Conservation (phyloP, 2,888 invertebrate species). For the Limnephilus lunatus region DNA sequence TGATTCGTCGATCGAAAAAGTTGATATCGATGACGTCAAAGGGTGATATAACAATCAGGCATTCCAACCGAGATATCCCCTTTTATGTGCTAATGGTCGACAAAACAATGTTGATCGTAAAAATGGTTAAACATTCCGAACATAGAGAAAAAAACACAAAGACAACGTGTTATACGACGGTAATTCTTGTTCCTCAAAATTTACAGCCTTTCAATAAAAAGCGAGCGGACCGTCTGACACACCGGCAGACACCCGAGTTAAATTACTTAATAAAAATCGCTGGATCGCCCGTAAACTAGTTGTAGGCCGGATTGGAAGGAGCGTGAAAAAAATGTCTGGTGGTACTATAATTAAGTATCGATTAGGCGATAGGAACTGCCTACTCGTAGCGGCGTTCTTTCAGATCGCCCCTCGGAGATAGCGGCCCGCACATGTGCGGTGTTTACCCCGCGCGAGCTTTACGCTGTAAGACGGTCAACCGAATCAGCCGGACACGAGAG, state of each 20-base stretch:
- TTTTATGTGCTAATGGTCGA: conserved; percentile 34
- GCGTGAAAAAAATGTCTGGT: conserved; percentile 55
- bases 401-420: conserved; percentile 55
- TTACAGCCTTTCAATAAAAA: conserved; percentile 55
- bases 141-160: conserved; percentile 40
- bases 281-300: conserved; percentile 62
- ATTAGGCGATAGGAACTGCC: conserved; percentile 58
- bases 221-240: conserved; percentile 20
- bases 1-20: background rate
- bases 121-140: conserved; percentile 47
- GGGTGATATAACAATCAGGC: conserved; percentile 14
- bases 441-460: conserved; percentile 31
- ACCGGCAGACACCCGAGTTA: conserved; percentile 40
- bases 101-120: conserved; percentile 53
- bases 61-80: conserved; percentile 32
- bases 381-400: conserved; percentile 38
- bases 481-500: background rate
- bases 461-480: background rate
- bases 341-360: conserved; percentile 63
- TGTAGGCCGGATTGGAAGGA: conserved; percentile 21
- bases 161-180: conserved; percentile 50
- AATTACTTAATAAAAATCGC: conserved; percentile 63
- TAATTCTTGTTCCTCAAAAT: conserved; percentile 52
- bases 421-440: conserved; percentile 45
- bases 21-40: background rate